Conservation (phyloP, 2,113 vertebrate species). For the Saimiri boliviensis region DNA sequence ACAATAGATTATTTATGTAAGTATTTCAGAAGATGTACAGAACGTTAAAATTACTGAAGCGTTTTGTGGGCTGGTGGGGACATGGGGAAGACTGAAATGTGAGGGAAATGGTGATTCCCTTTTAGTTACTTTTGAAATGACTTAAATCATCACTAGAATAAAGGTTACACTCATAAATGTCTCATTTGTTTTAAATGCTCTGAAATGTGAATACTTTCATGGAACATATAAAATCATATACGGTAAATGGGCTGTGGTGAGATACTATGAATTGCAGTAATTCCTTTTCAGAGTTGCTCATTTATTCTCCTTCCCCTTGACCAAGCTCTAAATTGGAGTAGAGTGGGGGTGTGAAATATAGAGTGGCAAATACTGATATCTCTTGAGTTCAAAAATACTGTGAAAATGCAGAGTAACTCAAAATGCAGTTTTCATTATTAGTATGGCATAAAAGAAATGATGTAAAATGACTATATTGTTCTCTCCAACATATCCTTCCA, state of each 20-base stretch:
- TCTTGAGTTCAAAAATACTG: neutral
- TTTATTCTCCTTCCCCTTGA: conserved; percentile 47
- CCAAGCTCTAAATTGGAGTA: neutral
- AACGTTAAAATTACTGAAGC: conserved; percentile 69
- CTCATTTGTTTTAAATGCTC: conserved; percentile 76
- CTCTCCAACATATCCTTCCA: neutral
- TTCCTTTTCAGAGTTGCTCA: conserved; percentile 21
- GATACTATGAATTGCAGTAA: neutral
- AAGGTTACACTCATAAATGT: conserved; percentile 79
- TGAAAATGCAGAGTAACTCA: neutral
- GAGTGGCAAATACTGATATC: rapidly evolving
- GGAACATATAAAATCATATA: conserved; percentile 67
- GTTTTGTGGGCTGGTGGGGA: conserved; percentile 60
- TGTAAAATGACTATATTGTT: rapidly evolving
- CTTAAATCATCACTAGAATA: conserved; percentile 73
- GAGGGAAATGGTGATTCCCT: conserved; percentile 57
- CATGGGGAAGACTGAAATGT: conserved; percentile 10
- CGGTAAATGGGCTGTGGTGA: conserved; percentile 55
- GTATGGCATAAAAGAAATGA: neutral
- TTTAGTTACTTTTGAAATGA: conserved; percentile 63
- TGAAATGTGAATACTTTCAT: conserved; percentile 63
- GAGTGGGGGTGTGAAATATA: rapidly evolving
- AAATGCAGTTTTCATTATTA: neutral
- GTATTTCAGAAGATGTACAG: conserved; percentile 58
- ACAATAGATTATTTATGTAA: conserved; percentile 65